A percentile compares a stretch with the other conserved stretches of the same genome.
phyloP scores from a whole-genome alignment of 2,888 invertebrate species.

The Oligia latruncula region DNA sequence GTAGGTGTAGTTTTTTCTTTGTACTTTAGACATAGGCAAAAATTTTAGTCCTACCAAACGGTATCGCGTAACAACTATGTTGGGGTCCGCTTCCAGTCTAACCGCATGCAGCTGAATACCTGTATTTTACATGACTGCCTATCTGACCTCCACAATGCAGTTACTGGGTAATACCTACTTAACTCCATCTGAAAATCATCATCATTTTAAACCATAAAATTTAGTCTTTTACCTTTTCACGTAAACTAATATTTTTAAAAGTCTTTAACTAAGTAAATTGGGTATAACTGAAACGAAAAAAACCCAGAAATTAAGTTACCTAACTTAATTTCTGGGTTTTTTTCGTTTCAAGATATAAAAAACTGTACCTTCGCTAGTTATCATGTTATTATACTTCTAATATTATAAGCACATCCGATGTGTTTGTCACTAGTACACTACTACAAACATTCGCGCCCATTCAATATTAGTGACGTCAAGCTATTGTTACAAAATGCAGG shows the following conservation, averaged over 20 bases:
- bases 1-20: background rate
- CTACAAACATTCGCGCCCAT: conserved; percentile 15
- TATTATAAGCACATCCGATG: background rate
- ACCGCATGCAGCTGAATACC: background rate
- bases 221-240: too few species aligned
- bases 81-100: background rate
- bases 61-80: background rate
- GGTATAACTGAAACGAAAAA: too few species aligned
- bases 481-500: conserved; percentile 36
- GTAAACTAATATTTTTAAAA: background rate
- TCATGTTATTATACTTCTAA: background rate
- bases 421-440: conserved; percentile 1
- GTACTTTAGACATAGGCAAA: background rate
- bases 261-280: background rate
- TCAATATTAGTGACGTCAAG: conserved; percentile 28
- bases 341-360: too few species aligned
- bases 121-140: background rate
- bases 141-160: background rate
- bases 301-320: fast-evolving
- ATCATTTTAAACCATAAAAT: background rate
- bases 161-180: background rate
- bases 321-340: too few species aligned
- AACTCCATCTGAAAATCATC: background rate
- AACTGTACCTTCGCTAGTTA: background rate
- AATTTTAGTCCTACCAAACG: background rate